Conservation (phyloP, 2,113 vertebrate species). For the Xiphorhynchus elegans region DNA sequence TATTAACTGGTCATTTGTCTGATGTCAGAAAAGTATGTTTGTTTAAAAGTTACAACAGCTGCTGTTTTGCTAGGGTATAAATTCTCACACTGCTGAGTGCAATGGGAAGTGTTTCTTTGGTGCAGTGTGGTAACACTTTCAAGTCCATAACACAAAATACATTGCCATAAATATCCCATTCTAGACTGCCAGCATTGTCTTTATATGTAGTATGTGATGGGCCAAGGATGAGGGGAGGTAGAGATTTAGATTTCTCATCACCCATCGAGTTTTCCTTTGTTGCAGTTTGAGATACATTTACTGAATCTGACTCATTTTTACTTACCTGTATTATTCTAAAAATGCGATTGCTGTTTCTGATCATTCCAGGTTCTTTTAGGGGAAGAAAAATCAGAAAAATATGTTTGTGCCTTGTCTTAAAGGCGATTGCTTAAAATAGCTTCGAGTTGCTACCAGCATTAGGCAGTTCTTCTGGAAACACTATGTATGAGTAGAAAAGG, state of each 20-base stretch:
- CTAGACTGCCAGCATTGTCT: not conserved
- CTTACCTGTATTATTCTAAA: not conserved
- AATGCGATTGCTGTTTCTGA: not conserved
- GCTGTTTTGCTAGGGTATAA: not conserved
- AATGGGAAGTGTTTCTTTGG: not conserved
- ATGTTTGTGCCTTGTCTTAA: not conserved
- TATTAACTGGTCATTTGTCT: not conserved
- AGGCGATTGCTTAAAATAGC: conserved; percentile 1
- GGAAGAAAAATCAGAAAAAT: not conserved
- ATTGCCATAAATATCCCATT: not conserved
- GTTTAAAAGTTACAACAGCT: not conserved
- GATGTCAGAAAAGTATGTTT: not conserved
- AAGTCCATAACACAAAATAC: not conserved
- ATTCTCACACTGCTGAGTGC: not conserved
- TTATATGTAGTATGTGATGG: not conserved
- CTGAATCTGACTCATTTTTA: not conserved
- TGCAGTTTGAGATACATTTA: not conserved
- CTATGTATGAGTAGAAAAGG: conserved; percentile 32
- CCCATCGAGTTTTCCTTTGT: not conserved
- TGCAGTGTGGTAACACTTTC: not conserved
- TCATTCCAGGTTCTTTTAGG: not conserved
- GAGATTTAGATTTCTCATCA: not conserved
- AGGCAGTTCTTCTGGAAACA: conserved; percentile 36
- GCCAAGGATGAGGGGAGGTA: not conserved
- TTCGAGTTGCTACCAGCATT: conserved; percentile 8